A percentile compares a stretch with the other conserved stretches of the same genome.
Conservation (phyloP, 2,113 vertebrate species). For the Sciurus niger region DNA sequence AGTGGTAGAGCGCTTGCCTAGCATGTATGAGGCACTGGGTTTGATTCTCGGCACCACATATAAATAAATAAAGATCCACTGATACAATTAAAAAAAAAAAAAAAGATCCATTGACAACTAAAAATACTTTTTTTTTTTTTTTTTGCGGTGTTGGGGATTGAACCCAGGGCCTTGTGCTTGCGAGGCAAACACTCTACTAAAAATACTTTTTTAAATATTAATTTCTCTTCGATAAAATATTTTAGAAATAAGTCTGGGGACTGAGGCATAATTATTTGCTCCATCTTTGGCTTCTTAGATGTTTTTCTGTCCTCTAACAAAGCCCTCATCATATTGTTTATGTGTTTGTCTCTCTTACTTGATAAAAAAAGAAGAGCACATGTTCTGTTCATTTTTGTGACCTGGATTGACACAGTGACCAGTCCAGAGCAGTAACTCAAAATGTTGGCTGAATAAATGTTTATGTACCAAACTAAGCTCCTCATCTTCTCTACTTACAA, state of each 20-base stretch:
- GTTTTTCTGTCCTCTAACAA: background rate
- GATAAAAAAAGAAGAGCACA: background rate
- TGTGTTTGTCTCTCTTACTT: background rate
- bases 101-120: no score
- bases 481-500: background rate
- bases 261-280: background rate
- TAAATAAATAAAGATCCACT: no score
- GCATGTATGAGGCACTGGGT: no score
- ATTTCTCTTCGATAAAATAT: no score
- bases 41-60: no score
- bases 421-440: background rate
- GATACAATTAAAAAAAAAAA: no score
- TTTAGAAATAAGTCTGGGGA: background rate
- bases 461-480: background rate
- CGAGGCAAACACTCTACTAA: no score
- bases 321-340: background rate
- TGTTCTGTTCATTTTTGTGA: background rate
- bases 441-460: background rate
- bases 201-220: no score
- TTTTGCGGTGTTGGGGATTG: no score
- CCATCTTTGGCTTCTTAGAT: constrained; percentile 1
- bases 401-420: background rate
- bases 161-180: no score
- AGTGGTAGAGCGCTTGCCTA: no score
- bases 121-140: no score